Evolutionary conservation across 2,797 vertebrate species (phyloP), one percentile per base, ranked within the genome.

Genomic region (Echiichthys vipera): DNA sequence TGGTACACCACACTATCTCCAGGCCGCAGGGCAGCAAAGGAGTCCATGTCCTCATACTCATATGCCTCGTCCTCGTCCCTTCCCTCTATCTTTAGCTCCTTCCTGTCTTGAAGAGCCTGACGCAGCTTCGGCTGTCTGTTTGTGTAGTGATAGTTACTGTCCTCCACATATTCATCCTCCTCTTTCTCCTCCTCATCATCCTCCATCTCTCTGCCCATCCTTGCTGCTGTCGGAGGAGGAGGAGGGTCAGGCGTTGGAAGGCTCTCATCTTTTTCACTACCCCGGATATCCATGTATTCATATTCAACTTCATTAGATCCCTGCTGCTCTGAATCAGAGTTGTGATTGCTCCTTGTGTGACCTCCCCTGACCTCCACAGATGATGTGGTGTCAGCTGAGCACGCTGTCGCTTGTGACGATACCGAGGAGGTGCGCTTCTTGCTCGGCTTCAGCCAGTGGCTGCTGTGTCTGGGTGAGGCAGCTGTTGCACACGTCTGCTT

Each of bases 11-110:
- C 91, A 9, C 62, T 25, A 13, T 89, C 86, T 50, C 56, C 85
- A 42, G 85, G 73, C 37, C 27, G 78, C 17, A 42, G 10, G 13
- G 71, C 53, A 11, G 75, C 77, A 45, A 94, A 77, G 32, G 84
- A 93, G 76, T 96, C 96, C 96, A 98, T 98, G 80, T 97, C 96
- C 83, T 98, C 97, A 2, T 98, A 98, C 34, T 97, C 96, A 67
- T 95, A 94, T 2, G 85, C 92, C 9, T 94, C 93, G 0, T 37
- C 88, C 30, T 71, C 86, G 3, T 70, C 88, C 46, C 55, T 47
- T 43, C 80, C 59, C 36, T 71, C 83, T 47, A 81, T 78, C 79
- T 24, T 91, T 50, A 80, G 61, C 42, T 95, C 95, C 91, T 37
- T 93, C 81, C 71, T 66, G 73, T 91, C 50, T 53, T 49, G 86